Evolutionary conservation across 2,113 vertebrate genomes (phyloP), one percentile per base, ranked within the genome.

Genomic region (Sinosuthora webbiana): DNA sequence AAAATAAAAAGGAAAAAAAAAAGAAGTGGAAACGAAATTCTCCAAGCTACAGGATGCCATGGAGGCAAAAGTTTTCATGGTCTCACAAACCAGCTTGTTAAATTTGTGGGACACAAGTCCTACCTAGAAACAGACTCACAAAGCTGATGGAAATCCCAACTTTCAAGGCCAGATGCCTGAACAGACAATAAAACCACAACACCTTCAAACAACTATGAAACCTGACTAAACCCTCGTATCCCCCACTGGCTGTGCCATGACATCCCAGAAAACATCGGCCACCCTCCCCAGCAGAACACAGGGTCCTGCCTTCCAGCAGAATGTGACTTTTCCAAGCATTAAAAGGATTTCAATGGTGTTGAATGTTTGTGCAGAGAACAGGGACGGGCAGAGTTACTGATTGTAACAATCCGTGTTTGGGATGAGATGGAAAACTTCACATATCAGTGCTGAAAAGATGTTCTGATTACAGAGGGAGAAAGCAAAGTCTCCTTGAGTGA

Each of bases 201-300:
- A 45, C 24, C 13, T 65, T 71, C 41, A 62, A 56, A 49, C 1
- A 74, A 28, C 42, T 59, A 28, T 22, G 35, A 57, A 75, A 42
- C 13, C 39, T 33, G 47, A 47, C 55, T 31, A 12, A 81, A 88
- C 35, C 57, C 76, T 28, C 17, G 23, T 8, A 3, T 15, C 44
- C 44, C 59, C 42, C 69, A 6, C 22, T 1, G 5, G 24, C 0
- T 47, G 45, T 39, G 60, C 22, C 44, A 10, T 1, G 7, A 20
- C 45, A 65, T 6, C 45, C 90, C 83, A 74, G 52, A 8, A 42
- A 35, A 31, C 39, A 8, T 6, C 0, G 3, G 35, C 13, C 41
- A n/a, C 30, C 15, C 41, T 1, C 2, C 1, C 52, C 64, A 56
- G 75, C 49, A 59, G 44, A 6, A 15, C 0, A n/a, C 62, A 23